Percentiles rank a stretch among this genome's conserved stretches.
Evolutionary conservation across 2,113 vertebrate genomes (phyloP).

Genomic region (Alethe diademata): DNA sequence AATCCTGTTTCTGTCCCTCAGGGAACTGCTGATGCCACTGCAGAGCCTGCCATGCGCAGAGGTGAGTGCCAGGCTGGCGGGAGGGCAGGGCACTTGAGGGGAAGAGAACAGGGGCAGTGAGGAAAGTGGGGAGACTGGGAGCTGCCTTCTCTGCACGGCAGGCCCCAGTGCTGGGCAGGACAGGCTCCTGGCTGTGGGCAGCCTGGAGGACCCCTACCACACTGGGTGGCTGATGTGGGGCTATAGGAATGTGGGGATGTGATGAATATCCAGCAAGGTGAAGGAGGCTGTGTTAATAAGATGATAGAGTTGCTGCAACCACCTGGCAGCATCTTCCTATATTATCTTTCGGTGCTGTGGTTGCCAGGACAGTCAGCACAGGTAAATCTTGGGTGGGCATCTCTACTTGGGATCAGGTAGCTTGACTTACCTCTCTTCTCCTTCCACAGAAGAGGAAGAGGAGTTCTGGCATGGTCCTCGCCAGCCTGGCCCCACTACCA

Average conservation of each 20-base stretch:
- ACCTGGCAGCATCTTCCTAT: neutral
- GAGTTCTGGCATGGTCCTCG: conserved; percentile 50
- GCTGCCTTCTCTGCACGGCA: neutral
- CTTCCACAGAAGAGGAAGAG: conserved; percentile 30
- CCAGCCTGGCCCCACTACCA: conserved; percentile 44
- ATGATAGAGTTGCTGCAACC: neutral
- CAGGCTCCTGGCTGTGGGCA: neutral
- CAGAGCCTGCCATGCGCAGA: neutral
- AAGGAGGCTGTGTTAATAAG: neutral
- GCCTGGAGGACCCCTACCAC: accelerated
- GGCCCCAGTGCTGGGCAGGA: neutral
- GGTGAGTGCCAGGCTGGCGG: neutral
- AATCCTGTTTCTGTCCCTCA: conserved; percentile 22
- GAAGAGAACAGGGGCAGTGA: neutral
- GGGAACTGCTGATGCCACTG: conserved; percentile 17
- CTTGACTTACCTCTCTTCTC: neutral
- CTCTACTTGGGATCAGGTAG: neutral
- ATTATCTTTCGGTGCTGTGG: neutral
- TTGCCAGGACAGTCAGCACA: neutral
- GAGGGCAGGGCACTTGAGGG: neutral
- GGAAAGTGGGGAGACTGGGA: neutral
- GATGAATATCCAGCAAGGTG: neutral
- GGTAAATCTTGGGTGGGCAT: neutral
- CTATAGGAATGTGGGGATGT: neutral
- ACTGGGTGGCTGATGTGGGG: neutral